These are phyloP conservation scores for Colaptes auratus DNA, from an alignment of 2,113 vertebrate genomes.

Conservation along the genomic window DNA sequence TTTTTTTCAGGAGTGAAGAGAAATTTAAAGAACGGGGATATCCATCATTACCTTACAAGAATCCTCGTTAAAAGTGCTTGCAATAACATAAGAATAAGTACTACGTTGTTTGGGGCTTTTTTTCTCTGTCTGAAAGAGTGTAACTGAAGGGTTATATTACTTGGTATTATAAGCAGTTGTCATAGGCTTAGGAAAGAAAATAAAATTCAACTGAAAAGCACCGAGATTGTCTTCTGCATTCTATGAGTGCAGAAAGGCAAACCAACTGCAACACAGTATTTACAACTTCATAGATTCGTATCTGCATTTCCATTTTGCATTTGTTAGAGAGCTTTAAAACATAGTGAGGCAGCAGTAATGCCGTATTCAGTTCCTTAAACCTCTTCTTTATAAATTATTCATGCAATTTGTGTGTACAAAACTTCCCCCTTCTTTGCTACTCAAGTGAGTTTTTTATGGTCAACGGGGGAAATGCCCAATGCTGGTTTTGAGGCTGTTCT, in stretches of 20 bases:
- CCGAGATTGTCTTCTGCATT: constrained; percentile 37
- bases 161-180: not conserved
- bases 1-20: constrained; percentile 43
- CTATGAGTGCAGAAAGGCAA: constrained; percentile 18
- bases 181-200: not conserved
- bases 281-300: not conserved
- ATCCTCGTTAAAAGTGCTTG: not conserved
- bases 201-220: constrained; percentile 43
- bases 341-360: not conserved
- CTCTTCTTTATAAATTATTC: not conserved
- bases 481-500: not conserved
- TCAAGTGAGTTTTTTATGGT: not conserved
- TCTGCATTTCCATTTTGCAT: constrained; percentile 19
- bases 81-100: constrained; percentile 55
- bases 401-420: not conserved
- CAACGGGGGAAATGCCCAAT: not conserved
- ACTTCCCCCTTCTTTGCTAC: not conserved
- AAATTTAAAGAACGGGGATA: not conserved
- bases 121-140: constrained; percentile 27
- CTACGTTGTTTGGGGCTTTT: not conserved
- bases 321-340: not conserved
- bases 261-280: constrained; percentile 20
- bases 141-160: not conserved
- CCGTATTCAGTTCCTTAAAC: not conserved
- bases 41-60: not conserved